Conservation (phyloP, 1,140 invertebrate species). For the Hestina assimilis region DNA sequence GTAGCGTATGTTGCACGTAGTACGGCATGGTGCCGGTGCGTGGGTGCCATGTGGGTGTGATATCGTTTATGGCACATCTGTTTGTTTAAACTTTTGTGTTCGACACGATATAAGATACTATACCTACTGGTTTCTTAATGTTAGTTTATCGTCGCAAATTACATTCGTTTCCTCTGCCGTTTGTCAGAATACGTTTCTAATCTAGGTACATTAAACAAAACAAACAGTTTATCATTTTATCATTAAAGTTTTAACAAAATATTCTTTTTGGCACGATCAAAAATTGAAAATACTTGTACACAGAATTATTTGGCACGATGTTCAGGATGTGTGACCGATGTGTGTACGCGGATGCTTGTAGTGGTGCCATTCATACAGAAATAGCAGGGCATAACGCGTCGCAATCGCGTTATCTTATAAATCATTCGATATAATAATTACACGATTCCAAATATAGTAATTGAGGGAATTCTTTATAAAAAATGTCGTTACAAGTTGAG, state of each 20-base stretch:
- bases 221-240: too few species aligned
- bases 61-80: background rate
- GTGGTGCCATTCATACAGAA: conserved; percentile 52
- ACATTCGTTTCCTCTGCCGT: background rate
- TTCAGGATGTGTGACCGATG: conserved; percentile 35
- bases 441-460: background rate
- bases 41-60: background rate
- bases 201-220: background rate
- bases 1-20: background rate
- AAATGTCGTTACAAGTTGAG: background rate
- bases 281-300: background rate
- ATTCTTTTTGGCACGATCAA: conserved; percentile 3
- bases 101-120: conserved; percentile 3
- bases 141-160: background rate
- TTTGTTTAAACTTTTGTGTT: background rate
- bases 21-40: conserved; percentile 2
- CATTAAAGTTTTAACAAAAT: conserved; percentile 2
- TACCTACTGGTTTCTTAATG: background rate
- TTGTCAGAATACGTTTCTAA: background rate
- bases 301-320: conserved; percentile 34
- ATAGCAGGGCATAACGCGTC: conserved; percentile 28
- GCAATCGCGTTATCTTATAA: conserved; percentile 5
- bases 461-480: background rate
- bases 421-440: background rate
- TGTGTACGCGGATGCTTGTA: conserved; percentile 23